phyloP scores from a whole-genome alignment of 2,888 invertebrate species.

The Eretmocerus hayati region DNA sequence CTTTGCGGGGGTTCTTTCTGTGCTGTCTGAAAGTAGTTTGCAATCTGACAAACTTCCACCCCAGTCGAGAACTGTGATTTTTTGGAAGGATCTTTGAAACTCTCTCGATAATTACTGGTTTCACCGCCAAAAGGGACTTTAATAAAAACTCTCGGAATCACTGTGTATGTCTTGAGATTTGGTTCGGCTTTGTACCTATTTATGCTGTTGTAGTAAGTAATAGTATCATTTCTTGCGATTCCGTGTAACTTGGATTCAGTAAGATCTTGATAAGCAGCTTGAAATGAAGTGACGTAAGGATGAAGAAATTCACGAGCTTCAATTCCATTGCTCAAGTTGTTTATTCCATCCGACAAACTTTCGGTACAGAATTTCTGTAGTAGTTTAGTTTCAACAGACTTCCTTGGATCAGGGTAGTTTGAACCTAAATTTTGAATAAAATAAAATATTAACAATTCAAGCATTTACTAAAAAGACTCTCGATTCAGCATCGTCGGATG shows the following conservation, averaged over 20 bases:
- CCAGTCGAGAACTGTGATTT: background rate
- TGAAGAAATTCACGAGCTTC: constrained; percentile 19
- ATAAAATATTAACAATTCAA: too few relatives aligned
- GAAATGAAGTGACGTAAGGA: constrained; percentile 44
- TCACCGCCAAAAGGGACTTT: constrained; percentile 25
- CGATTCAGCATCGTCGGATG: too few relatives aligned
- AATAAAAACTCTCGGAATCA: constrained; percentile 7
- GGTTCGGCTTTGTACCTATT: background rate
- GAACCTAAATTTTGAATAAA: constrained; percentile 3
- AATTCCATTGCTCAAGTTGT: constrained; percentile 2
- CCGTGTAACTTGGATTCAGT: constrained; percentile 34
- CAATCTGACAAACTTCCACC: background rate
- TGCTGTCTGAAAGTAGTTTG: background rate
- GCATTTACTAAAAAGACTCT: too few relatives aligned
- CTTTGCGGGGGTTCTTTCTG: background rate
- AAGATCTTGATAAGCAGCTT: constrained; percentile 37
- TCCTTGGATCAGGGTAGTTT: constrained; percentile 5
- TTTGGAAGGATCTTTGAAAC: constrained; percentile 5
- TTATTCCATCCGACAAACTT: constrained; percentile 5
- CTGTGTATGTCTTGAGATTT: background rate
- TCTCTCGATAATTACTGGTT: constrained; percentile 20
- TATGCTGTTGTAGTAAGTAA: constrained; percentile 42
- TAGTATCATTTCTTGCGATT: constrained; percentile 40
- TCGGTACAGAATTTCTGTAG: constrained; percentile 6
- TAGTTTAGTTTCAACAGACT: constrained; percentile 1